Evolutionary conservation across 2,888 invertebrate species (phyloP).

Genomic region (Cerastis rubricosa): DNA sequence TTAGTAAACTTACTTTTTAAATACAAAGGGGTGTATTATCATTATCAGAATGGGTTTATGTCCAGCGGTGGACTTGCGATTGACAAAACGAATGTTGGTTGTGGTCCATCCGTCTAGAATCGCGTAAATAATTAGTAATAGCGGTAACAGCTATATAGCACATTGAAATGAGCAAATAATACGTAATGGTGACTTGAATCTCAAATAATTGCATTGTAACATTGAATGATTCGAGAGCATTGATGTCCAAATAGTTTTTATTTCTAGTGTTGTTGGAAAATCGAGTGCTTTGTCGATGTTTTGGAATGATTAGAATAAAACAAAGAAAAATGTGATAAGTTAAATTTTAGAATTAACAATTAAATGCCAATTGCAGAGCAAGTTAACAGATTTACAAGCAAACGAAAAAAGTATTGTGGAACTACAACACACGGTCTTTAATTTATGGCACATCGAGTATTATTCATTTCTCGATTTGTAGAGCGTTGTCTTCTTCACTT

Average conservation of each 20-base stretch:
- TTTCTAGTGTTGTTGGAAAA: constrained; percentile 37
- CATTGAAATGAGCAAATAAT: constrained; percentile 45
- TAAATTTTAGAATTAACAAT: too few species aligned
- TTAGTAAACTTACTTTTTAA: background rate
- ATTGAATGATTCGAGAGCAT: constrained; percentile 47
- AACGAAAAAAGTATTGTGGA: too few species aligned
- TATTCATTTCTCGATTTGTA: too few species aligned
- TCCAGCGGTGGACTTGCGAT: background rate
- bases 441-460: too few species aligned
- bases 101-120: background rate
- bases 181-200: constrained; percentile 37
- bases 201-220: constrained; percentile 47
- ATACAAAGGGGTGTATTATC: background rate
- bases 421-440: too few species aligned
- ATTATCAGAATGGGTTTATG: background rate
- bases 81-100: background rate
- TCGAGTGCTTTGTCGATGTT: constrained; percentile 29
- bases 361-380: too few species aligned
- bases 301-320: constrained; percentile 5
- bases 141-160: constrained; percentile 37
- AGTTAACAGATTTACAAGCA: too few species aligned
- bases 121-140: constrained; percentile 8
- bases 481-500: too few species aligned
- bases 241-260: constrained; percentile 24
- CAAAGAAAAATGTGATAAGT: too few species aligned